phyloP scores from a whole-genome alignment of 1,140 invertebrate species.

The Calephelis nemesis region DNA sequence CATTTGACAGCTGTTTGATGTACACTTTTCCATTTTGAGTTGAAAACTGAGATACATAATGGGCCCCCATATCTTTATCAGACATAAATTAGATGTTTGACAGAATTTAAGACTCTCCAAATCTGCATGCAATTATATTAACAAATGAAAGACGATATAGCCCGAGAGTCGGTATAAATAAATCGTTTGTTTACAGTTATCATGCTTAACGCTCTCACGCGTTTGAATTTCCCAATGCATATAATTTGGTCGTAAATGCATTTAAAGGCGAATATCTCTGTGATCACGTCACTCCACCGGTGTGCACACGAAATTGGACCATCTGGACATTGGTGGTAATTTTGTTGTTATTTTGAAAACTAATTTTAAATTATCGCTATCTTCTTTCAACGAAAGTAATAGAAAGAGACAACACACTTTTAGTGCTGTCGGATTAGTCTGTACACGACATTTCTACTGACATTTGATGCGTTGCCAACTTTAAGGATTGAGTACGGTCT shows the following conservation, averaged over 20 bases:
- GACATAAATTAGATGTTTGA: not conserved
- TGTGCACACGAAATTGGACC: constrained; percentile 36
- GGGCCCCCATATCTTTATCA: not conserved
- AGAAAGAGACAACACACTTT: too few species aligned
- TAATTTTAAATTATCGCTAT: too few species aligned
- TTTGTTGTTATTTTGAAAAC: too few species aligned
- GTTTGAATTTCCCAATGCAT: constrained; percentile 13
- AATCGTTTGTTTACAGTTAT: constrained; percentile 7
- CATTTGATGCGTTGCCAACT: too few species aligned
- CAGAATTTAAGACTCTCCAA: not conserved
- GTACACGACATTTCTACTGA: too few species aligned
- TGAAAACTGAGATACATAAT: too few species aligned
- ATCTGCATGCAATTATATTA: not conserved
- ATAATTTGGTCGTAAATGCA: constrained; percentile 11
- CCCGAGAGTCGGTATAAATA: not conserved
- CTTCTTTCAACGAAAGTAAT: too few species aligned
- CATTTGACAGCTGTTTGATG: too few species aligned
- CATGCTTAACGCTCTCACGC: not conserved
- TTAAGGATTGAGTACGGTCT: too few species aligned
- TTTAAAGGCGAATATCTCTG: constrained; percentile 29
- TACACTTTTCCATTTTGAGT: too few species aligned
- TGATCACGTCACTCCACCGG: constrained; percentile 42
- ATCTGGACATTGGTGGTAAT: constrained; percentile 14
- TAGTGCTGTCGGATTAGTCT: too few species aligned
- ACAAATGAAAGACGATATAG: not conserved